phyloP scores from a whole-genome alignment of 2,113 vertebrate genomes.

The Tupaia tana region DNA sequence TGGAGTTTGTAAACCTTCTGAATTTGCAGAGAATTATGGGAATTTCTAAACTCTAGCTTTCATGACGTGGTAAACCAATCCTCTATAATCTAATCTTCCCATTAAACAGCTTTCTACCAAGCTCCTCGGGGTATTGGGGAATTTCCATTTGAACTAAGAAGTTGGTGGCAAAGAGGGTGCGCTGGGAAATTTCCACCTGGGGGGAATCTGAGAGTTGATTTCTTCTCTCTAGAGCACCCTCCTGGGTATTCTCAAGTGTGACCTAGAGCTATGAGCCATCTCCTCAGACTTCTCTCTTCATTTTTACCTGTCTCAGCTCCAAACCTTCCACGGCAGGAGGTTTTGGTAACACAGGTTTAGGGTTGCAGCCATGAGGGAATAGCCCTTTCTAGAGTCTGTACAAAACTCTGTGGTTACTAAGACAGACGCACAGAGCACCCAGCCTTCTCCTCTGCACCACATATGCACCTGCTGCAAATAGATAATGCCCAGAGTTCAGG shows the following conservation, averaged over 20 bases:
- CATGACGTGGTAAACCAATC: background rate
- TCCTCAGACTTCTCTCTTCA: conserved; percentile 54
- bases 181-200: conserved; percentile 68
- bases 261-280: conserved; percentile 49
- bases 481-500: background rate
- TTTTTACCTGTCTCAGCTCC: conserved; percentile 45
- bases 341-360: conserved; percentile 36
- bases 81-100: conserved; percentile 12
- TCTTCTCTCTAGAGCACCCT: conserved; percentile 50
- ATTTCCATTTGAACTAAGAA: conserved; percentile 50
- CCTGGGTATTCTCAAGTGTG: conserved; percentile 62
- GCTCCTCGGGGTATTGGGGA: conserved; percentile 40
- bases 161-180: conserved; percentile 25
- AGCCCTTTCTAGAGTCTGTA: background rate
- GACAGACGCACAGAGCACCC: background rate
- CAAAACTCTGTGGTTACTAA: background rate
- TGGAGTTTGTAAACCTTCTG: background rate
- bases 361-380: background rate
- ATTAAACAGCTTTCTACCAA: background rate
- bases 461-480: background rate
- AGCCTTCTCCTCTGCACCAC: fast-evolving
- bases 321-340: conserved; percentile 20
- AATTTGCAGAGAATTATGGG: conserved; percentile 10
- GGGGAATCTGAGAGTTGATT: conserved; percentile 31
- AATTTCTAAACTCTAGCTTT: conserved; percentile 4